phyloP scores from a whole-genome alignment of 2,797 vertebrate species.

The Mallotus villosus region DNA sequence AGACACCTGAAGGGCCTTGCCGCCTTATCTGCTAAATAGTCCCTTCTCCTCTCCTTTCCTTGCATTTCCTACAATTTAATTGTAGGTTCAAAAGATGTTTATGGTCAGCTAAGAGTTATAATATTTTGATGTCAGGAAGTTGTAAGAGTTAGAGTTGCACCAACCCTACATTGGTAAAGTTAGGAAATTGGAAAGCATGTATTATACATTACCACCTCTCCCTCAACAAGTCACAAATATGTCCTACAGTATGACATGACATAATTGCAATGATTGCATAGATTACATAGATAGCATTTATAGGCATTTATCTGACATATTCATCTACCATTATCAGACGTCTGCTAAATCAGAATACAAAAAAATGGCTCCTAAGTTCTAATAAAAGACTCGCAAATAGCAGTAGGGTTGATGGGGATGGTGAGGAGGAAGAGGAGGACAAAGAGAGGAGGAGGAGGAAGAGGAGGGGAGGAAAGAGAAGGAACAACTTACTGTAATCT shows the following conservation, averaged over 20 bases:
- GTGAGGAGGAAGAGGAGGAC: slow-evolving; percentile 8
- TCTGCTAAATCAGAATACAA: not conserved
- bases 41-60: slow-evolving; percentile 12
- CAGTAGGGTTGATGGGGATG: not conserved
- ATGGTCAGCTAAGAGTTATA: too few relatives aligned
- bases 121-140: too few relatives aligned
- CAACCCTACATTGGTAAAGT: too few relatives aligned
- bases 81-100: too few relatives aligned
- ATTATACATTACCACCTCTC: too few relatives aligned
- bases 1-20: slow-evolving; percentile 76
- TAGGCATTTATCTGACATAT: too few relatives aligned
- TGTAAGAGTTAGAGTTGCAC: too few relatives aligned
- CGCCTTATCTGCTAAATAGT: slow-evolving; percentile 72
- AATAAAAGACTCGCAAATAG: not conserved
- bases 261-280: too few relatives aligned
- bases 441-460: slow-evolving; percentile 38
- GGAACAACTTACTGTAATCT: slow-evolving; percentile 78
- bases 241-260: too few relatives aligned
- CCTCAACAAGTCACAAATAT: too few relatives aligned
- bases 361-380: not conserved
- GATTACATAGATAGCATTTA: too few relatives aligned
- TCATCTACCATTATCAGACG: too few relatives aligned
- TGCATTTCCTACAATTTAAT: not conserved
- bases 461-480: slow-evolving; percentile 35
- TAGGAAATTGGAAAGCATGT: not conserved